A percentile compares a stretch with the other conserved stretches of the same genome.
Conservation (phyloP, 2,888 invertebrate species). For the Mechanitis messenoides region DNA sequence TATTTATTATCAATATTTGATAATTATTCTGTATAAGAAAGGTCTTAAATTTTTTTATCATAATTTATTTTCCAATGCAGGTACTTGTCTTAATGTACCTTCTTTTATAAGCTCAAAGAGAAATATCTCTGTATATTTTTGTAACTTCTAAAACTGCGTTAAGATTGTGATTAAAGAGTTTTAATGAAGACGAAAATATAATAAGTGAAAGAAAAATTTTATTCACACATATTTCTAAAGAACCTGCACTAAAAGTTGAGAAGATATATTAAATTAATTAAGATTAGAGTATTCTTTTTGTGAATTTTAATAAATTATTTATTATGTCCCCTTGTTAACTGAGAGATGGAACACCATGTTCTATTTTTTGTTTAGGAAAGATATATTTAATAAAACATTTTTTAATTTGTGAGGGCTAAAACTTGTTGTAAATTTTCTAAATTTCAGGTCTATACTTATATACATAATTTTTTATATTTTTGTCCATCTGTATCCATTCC, state of each 20-base stretch:
- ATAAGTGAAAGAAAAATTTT: constrained; percentile 47
- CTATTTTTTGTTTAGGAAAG: constrained; percentile 18
- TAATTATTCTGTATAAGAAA: constrained; percentile 3
- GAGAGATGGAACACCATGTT: constrained; percentile 8
- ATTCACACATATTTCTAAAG: constrained; percentile 63
- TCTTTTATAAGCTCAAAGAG: not conserved
- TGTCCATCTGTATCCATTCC: not conserved
- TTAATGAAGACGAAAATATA: constrained; percentile 50
- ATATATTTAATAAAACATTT: not conserved
- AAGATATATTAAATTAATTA: constrained; percentile 38
- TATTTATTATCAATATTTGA: constrained; percentile 9
- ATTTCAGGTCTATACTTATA: too few species aligned
- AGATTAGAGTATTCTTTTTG: constrained; percentile 35
- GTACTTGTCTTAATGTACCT: too few species aligned
- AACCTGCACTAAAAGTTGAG: constrained; percentile 58
- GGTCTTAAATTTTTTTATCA: not conserved
- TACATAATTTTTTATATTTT: too few species aligned
- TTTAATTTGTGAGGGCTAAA: too few species aligned
- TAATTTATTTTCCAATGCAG: not conserved
- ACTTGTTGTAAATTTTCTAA: too few species aligned
- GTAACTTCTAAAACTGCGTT: constrained; percentile 56
- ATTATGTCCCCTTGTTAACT: constrained; percentile 29
- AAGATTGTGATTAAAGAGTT: constrained; percentile 64
- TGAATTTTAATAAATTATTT: constrained; percentile 39
- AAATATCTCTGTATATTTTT: constrained; percentile 7